These are phyloP conservation scores for Megalops cyprinoides DNA, from an alignment of 2,797 vertebrate genomes.

Conservation along the genomic window DNA sequence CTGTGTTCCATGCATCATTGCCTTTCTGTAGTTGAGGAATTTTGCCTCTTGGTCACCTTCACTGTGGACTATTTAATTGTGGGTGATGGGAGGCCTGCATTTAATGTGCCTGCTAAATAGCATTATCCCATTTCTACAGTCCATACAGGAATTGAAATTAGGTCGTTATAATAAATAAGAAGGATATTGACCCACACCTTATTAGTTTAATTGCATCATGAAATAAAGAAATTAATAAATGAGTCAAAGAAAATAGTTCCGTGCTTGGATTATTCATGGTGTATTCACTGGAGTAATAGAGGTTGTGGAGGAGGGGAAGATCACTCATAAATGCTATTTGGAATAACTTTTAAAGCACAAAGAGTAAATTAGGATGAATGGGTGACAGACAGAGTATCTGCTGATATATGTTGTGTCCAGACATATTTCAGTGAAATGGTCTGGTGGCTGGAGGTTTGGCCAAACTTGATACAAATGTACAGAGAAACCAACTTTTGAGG, in stretches of 20 bases:
- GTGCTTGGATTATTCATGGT: not conserved
- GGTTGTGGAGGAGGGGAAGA: no score
- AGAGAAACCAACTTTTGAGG: not conserved
- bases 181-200: conserved; percentile 4
- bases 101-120: conserved; percentile 10
- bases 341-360: not conserved
- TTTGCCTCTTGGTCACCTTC: conserved; percentile 12
- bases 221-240: not conserved
- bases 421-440: not conserved
- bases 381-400: not conserved
- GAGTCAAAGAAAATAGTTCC: not conserved
- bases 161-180: not conserved
- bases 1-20: not conserved
- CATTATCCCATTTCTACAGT: not conserved
- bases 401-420: not conserved
- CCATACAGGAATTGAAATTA: conserved; percentile 11
- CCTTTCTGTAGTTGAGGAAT: not conserved
- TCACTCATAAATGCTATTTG: not conserved
- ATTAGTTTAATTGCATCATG: not conserved
- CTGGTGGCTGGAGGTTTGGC: not conserved
- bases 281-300: not conserved
- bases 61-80: conserved; percentile 14
- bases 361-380: not conserved
- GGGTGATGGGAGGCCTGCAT: conserved; percentile 7
- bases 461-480: not conserved